Conservation (phyloP, 2,797 vertebrate species). For the Eutrigla gurnardus region DNA sequence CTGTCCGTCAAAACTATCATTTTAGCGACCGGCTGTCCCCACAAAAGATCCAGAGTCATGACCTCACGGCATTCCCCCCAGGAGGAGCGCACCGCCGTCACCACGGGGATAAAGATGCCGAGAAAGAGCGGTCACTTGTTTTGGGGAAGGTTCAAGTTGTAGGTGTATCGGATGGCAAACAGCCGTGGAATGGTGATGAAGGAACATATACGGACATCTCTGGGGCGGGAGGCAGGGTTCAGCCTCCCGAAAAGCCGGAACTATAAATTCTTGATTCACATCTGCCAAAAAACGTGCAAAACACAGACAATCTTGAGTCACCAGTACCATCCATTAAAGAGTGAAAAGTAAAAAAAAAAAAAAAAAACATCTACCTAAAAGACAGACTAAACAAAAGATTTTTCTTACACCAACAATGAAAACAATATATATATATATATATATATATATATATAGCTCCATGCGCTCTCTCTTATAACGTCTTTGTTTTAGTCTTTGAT, state of each 20-base stretch:
- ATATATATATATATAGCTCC: background rate
- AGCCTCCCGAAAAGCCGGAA: background rate
- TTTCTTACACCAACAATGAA: background rate
- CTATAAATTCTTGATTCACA: background rate
- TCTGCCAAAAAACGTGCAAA: background rate
- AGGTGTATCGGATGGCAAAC: conserved; percentile 77
- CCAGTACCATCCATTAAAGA: no score
- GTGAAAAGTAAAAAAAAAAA: no score
- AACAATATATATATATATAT: background rate
- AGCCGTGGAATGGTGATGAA: conserved; percentile 52
- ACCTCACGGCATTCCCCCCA: conserved; percentile 69
- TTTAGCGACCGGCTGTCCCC: conserved; percentile 71
- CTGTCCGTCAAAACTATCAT: conserved; percentile 73
- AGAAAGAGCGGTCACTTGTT: conserved; percentile 46
- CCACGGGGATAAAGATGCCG: conserved; percentile 68
- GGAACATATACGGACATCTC: conserved; percentile 56
- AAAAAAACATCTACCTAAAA: background rate
- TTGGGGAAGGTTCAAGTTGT: conserved; percentile 56
- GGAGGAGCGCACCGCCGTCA: conserved; percentile 58
- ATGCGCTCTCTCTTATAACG: background rate
- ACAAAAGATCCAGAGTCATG: conserved; percentile 77
- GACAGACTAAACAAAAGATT: background rate
- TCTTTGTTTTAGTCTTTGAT: conserved; percentile 16
- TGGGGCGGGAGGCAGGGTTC: conserved; percentile 28
- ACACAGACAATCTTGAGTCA: background rate